These are phyloP conservation scores for Telmatherina bonti DNA, from an alignment of 2,797 vertebrate genomes.

Conservation along the genomic window DNA sequence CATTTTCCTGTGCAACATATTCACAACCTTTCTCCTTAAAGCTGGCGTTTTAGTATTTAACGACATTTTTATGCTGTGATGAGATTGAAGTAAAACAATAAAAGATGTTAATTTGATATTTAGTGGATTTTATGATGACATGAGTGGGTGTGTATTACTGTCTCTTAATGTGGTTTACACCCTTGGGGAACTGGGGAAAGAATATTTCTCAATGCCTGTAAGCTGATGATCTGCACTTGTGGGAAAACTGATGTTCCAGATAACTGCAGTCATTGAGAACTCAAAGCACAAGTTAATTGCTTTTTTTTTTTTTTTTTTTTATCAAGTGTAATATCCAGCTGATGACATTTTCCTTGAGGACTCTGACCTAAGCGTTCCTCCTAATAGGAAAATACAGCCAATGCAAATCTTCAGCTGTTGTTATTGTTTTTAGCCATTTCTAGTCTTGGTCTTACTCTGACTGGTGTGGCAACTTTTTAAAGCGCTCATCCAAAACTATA, in stretches of 20 bases:
- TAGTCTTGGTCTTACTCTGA: neutral
- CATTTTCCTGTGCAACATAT: constrained; percentile 57
- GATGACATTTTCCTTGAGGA: constrained; percentile 72
- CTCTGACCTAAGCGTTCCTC: neutral
- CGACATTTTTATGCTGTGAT: constrained; percentile 43
- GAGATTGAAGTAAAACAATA: constrained; percentile 54
- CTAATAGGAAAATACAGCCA: neutral
- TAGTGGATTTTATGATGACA: constrained; percentile 54
- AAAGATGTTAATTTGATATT: constrained; percentile 67
- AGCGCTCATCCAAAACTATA: neutral
- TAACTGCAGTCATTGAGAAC: constrained; percentile 42
- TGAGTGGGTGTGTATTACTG: constrained; percentile 54
- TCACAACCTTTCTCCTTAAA: constrained; percentile 38
- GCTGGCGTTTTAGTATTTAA: constrained; percentile 37
- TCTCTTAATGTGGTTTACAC: constrained; percentile 60
- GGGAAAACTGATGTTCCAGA: constrained; percentile 31
- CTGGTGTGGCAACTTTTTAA: neutral
- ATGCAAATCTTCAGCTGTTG: neutral
- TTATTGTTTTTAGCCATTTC: neutral
- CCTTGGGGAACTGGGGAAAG: constrained; percentile 39
- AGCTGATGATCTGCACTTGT: constrained; percentile 20
- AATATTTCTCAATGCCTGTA: constrained; percentile 26
- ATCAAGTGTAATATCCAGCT: constrained; percentile 84
- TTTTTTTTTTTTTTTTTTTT: constrained; percentile 86
- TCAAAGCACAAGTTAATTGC: constrained; percentile 76